These are phyloP conservation scores for Gallinago undulata DNA, from an alignment of 2,113 vertebrate species.

Conservation along the genomic window DNA sequence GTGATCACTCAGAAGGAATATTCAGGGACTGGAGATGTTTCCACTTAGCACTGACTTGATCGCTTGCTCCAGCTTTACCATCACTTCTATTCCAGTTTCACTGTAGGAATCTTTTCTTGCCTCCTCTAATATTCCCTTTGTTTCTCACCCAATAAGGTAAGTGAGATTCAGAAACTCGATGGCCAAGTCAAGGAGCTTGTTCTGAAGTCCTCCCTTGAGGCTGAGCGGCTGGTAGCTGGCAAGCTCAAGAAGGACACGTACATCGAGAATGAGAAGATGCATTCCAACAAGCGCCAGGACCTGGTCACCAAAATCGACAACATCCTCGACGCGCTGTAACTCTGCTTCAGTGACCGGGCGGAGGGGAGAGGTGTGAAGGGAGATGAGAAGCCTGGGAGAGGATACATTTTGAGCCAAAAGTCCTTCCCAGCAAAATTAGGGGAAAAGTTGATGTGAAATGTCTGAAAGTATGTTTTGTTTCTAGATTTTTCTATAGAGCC, in stretches of 20 bases:
- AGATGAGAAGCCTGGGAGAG: constrained; percentile 68
- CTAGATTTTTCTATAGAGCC: background rate
- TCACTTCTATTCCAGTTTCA: background rate
- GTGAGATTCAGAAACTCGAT: constrained; percentile 95
- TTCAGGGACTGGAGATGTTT: background rate
- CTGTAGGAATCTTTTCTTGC: background rate
- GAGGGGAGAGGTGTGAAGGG: constrained; percentile 51
- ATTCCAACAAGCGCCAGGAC: constrained; percentile 89
- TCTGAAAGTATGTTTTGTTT: background rate
- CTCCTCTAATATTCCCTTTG: background rate
- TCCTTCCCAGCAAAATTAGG: background rate
- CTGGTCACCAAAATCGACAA: constrained; percentile 92
- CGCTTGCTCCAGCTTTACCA: background rate
- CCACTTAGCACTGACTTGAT: background rate
- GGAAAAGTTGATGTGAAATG: background rate
- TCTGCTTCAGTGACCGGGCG: background rate
- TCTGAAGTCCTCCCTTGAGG: constrained; percentile 88
- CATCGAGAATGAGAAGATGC: constrained; percentile 90
- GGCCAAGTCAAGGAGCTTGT: constrained; percentile 95
- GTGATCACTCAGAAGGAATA: background rate
- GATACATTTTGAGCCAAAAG: constrained; percentile 29
- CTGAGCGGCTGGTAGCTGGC: constrained; percentile 91
- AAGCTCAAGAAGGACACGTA: constrained; percentile 97
- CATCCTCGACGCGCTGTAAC: constrained; percentile 91
- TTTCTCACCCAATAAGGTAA: constrained; percentile 68